phyloP scores from a whole-genome alignment of 2,797 vertebrate genomes.

The Serranus cabrilla region DNA sequence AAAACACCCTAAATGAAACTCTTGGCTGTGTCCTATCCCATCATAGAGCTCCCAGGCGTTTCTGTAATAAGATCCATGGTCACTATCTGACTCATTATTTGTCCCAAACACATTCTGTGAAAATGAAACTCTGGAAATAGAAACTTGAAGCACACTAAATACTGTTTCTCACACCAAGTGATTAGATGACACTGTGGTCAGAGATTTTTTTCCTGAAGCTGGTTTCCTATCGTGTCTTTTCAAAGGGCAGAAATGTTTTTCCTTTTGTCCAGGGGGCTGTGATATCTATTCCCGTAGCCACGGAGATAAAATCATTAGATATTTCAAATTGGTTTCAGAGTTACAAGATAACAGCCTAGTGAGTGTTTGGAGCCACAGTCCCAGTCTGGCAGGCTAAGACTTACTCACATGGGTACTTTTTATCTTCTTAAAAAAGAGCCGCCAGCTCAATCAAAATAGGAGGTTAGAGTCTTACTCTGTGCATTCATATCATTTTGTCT shows the following conservation, averaged over 20 bases:
- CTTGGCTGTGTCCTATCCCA: too few species aligned
- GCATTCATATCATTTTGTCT: neutral
- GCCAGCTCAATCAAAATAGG: neutral
- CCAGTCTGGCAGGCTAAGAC: neutral
- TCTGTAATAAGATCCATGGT: neutral
- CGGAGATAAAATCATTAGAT: neutral
- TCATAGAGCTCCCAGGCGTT: too few species aligned
- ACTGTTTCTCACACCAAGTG: neutral
- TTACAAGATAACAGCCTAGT: neutral
- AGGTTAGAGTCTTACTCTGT: neutral
- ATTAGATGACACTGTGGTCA: neutral
- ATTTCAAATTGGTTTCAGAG: slow-evolving; percentile 22
- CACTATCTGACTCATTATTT: slow-evolving; percentile 7
- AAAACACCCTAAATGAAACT: too few species aligned
- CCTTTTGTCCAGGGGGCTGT: slow-evolving; percentile 3
- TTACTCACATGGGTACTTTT: neutral
- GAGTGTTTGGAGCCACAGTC: neutral
- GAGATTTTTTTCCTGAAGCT: slow-evolving; percentile 5
- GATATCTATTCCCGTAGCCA: slow-evolving; percentile 15
- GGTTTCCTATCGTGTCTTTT: slow-evolving; percentile 8
- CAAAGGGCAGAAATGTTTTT: slow-evolving; percentile 11
- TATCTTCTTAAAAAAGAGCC: slow-evolving; percentile 2
- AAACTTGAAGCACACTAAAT: neutral
- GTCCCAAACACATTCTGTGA: neutral
- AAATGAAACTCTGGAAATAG: slow-evolving; percentile 5